Percentiles rank a stretch among this genome's conserved stretches.
Evolutionary conservation across 2,113 vertebrate genomes (phyloP).

Genomic region (Anarhynchus alexandrinus): DNA sequence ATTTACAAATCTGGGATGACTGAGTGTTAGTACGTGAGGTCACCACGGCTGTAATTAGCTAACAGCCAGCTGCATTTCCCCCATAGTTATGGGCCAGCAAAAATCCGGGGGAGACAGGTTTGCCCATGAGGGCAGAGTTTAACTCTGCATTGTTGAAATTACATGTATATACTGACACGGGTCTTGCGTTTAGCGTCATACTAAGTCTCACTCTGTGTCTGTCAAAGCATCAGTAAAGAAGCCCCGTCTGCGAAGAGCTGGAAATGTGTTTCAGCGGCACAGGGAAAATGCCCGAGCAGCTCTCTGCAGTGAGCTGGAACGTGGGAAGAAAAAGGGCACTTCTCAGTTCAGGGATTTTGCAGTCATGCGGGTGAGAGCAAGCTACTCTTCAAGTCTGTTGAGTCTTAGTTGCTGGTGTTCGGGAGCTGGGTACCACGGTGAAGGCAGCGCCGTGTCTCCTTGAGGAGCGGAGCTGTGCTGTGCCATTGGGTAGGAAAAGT

Average conservation of each 20-base stretch:
- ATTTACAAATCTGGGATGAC: neutral
- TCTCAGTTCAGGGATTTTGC: neutral
- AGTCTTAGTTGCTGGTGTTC: neutral
- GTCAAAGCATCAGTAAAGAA: neutral
- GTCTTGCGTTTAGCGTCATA: neutral
- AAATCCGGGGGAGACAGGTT: neutral
- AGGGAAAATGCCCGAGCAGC: accelerated
- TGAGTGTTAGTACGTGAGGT: neutral
- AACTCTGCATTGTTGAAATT: neutral
- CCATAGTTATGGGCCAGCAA: neutral
- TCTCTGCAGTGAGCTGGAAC: neutral
- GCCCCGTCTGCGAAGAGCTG: neutral
- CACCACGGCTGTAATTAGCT: neutral
- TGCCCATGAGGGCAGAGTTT: neutral
- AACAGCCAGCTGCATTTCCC: neutral
- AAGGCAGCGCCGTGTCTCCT: neutral
- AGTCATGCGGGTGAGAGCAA: neutral
- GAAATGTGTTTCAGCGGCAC: neutral
- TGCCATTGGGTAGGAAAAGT: neutral
- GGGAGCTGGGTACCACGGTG: neutral
- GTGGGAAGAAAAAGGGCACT: neutral
- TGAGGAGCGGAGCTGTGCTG: neutral
- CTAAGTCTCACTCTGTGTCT: neutral
- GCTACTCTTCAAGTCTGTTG: neutral
- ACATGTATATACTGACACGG: accelerated